Evolutionary conservation across 2,888 invertebrate genomes (phyloP).

Genomic region (Gerosis bhagava): DNA sequence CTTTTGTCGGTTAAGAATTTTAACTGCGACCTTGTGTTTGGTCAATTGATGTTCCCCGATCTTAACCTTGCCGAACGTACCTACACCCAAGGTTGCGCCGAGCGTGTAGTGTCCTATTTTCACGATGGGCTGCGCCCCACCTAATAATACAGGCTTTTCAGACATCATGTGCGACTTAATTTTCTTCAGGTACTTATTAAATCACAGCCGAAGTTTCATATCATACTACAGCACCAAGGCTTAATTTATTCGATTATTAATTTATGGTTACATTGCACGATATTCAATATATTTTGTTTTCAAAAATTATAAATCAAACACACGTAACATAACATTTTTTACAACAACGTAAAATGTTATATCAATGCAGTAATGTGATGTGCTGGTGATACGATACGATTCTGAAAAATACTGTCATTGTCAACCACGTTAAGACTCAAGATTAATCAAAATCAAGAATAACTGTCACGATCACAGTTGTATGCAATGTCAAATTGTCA

Average conservation of each 20-base stretch:
- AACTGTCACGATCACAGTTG: no score
- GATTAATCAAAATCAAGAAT: no score
- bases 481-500: no score
- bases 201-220: conserved; percentile 24
- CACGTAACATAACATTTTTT: background rate
- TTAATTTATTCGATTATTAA: background rate
- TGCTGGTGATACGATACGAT: no score
- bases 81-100: conserved; percentile 94
- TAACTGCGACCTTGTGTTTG: conserved; percentile 99
- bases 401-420: no score
- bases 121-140: conserved; percentile 87
- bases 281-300: background rate
- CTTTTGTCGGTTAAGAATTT: conserved; percentile 98
- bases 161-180: conserved; percentile 49
- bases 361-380: no score
- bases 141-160: conserved; percentile 64
- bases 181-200: conserved; percentile 22
- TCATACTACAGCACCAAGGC: conserved; percentile 13
- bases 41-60: conserved; percentile 99
- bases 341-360: conserved; percentile 5
- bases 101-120: conserved; percentile 99
- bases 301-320: no score
- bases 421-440: no score
- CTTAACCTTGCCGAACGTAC: conserved; percentile 99
- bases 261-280: conserved; percentile 8